Evolutionary conservation across 1,140 invertebrate species (phyloP), one percentile per base, ranked within the genome.

Genomic region (Apolygus lucorum): DNA sequence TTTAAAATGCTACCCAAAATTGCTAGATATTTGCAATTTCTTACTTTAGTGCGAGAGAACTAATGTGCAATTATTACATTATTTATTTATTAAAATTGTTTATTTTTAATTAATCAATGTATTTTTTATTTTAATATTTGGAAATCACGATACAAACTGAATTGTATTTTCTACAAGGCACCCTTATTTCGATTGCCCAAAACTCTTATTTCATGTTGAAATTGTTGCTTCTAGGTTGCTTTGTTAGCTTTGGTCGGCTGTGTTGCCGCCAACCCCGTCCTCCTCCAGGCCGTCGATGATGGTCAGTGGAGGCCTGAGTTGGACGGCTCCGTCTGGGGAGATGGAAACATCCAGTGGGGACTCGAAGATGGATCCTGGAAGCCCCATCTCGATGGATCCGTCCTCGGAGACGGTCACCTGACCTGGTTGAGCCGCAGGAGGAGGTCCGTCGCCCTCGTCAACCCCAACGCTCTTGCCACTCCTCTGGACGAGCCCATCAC

Each of bases 321-420:
- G 62, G 62, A 63, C 62, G 62, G 62, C 1, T 63, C 62, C 62
- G 62, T 27, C 27, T 27, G 22, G 4, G 62, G 62, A 25, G 17
- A 14, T 63, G 62, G 62, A 2, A 22, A 25, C 62, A 22, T 63
- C 62, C 22, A 63, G 17, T 63, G 62, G 62, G 62, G 27, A 24
- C 62, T 63, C 26, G 62, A 63, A 25, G 62, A 63, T 27, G 62
- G 62, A 63, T 27, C 22, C 22, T 63, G 62, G 62, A 63, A 63
- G 14, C 62, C 62, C 4, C 62, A 25, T 63, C 27, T 63, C 21
- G 62, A 63, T 27, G 62, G 62, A 63, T 63, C 62, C 27, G 22
- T 62, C 54, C 17, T 27, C 22, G 62, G 62, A 63, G 62, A 8
- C 62, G 62, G 62, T 2, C 62, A 63, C 22, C 62, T 25, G 17